These are phyloP conservation scores for Hemiprocne comata DNA, from an alignment of 2,113 vertebrate genomes.

Conservation along the genomic window DNA sequence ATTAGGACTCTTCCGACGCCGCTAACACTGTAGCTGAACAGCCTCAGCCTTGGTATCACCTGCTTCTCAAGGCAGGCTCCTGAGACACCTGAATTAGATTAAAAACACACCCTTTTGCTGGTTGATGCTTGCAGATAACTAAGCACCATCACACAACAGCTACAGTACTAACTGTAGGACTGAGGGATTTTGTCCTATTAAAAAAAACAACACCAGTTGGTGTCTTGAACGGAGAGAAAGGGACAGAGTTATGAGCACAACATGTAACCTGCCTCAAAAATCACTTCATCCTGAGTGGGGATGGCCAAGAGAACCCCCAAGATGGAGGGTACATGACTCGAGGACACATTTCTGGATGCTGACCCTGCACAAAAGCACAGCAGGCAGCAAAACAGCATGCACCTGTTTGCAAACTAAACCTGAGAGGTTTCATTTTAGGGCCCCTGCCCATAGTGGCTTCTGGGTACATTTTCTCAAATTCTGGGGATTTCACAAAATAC, in stretches of 20 bases:
- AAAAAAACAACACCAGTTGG: neutral
- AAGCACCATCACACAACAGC: neutral
- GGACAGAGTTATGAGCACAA: neutral
- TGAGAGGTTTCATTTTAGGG: neutral
- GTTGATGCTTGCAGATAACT: neutral
- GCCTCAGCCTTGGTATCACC: neutral
- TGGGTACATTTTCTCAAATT: neutral
- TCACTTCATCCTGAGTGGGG: neutral
- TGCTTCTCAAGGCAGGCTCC: neutral
- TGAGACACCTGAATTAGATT: neutral
- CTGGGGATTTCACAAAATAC: neutral
- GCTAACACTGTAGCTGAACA: neutral
- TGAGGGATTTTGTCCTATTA: neutral
- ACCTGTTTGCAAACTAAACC: neutral
- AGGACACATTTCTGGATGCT: neutral
- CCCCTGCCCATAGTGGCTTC: neutral
- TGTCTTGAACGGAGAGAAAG: neutral
- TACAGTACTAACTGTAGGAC: neutral
- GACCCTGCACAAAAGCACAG: neutral
- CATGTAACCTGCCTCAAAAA: neutral
- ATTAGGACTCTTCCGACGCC: neutral
- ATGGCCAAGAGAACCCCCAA: fast-evolving
- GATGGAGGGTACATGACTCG: fast-evolving
- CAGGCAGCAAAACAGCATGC: neutral
- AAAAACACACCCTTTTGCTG: neutral